phyloP scores from a whole-genome alignment of 1,140 invertebrate species.

The Galendromus occidentalis region DNA sequence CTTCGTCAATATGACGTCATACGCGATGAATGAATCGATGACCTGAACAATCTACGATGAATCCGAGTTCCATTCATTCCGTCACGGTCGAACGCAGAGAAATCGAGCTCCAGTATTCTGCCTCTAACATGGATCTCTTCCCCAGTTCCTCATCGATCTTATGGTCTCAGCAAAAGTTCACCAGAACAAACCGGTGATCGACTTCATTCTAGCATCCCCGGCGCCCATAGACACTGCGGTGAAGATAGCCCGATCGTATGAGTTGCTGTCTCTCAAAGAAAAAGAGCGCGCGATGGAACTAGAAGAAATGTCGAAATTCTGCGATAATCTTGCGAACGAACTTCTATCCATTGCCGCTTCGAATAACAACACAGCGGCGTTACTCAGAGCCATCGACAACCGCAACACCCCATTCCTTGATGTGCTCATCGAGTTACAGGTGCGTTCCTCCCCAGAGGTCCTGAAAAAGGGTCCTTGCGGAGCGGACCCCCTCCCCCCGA shows the following conservation, averaged over 20 bases:
- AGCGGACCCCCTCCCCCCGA: too few relatives aligned
- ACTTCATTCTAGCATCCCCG: constrained; percentile 85
- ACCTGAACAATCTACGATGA: too few relatives aligned
- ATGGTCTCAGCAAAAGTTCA: constrained; percentile 95
- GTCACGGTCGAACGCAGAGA: constrained; percentile 15
- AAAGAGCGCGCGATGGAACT: constrained; percentile 93
- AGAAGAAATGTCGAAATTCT: constrained; percentile 77
- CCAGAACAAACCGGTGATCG: constrained; percentile 85
- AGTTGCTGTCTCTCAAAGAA: constrained; percentile 60
- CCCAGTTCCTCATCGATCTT: constrained; percentile 86
- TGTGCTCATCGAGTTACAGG: constrained; percentile 61
- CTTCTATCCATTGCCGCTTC: constrained; percentile 76
- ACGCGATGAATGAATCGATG: too few relatives aligned
- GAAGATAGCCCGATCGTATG: constrained; percentile 62
- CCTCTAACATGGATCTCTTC: constrained; percentile 18
- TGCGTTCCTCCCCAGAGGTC: too few relatives aligned
- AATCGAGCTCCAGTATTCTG: not conserved
- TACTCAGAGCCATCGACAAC: constrained; percentile 72
- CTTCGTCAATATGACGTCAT: too few relatives aligned
- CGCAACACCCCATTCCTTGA: constrained; percentile 85
- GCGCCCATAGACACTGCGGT: constrained; percentile 94
- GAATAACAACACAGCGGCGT: constrained; percentile 70
- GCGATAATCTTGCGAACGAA: constrained; percentile 91
- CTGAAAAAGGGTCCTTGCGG: too few relatives aligned
- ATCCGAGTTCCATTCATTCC: too few relatives aligned